These are phyloP conservation scores for Amphiura filiformis DNA, from an alignment of 35 echinoderm and acorn worm species.

Conservation along the genomic window DNA sequence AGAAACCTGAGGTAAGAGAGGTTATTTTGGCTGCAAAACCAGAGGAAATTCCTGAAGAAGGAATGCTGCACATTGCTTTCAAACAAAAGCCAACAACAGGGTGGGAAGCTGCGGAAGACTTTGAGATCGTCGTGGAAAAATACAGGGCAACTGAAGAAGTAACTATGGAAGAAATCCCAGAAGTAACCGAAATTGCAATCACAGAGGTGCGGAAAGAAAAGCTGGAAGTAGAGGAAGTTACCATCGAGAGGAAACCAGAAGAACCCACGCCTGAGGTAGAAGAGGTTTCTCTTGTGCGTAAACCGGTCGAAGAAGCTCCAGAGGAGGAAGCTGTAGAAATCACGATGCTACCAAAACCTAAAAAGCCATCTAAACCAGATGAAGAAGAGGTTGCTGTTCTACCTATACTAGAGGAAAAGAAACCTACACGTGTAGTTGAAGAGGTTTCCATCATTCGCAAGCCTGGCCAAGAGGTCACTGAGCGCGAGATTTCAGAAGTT, in stretches of 20 bases:
- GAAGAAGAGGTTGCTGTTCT: too few species aligned
- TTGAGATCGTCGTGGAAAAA: background rate
- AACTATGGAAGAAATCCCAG: background rate
- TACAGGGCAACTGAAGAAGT: too few species aligned
- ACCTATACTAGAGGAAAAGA: background rate
- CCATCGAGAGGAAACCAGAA: background rate
- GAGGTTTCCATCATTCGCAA: background rate
- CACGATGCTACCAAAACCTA: background rate
- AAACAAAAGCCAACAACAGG: background rate
- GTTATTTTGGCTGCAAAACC: background rate
- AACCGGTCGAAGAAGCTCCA: too few species aligned
- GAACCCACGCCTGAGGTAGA: background rate
- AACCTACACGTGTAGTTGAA: background rate
- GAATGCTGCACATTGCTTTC: background rate
- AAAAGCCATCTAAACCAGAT: too few species aligned
- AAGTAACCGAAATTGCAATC: background rate
- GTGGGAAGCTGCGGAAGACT: background rate
- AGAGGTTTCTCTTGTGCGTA: background rate
- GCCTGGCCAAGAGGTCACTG: background rate
- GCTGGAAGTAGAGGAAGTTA: background rate
- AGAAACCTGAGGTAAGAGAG: background rate
- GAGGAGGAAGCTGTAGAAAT: background rate
- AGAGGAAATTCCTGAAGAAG: background rate
- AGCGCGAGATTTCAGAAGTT: background rate
- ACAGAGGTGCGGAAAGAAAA: background rate